phyloP scores from a whole-genome alignment of 1,140 invertebrate genomes.

The Drosophila setifemur region DNA sequence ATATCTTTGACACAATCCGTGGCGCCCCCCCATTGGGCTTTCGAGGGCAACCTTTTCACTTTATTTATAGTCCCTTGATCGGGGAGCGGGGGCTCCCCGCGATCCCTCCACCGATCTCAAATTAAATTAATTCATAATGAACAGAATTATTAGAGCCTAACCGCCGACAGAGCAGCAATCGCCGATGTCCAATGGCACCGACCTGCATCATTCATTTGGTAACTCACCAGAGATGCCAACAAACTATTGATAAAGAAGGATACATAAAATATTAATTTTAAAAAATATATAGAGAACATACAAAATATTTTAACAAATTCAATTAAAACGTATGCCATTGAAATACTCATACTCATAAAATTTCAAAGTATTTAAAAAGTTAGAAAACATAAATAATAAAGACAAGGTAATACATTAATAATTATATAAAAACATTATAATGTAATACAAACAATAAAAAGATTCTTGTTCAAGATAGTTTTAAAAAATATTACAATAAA shows the following conservation, averaged over 20 bases:
- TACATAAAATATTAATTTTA: background rate
- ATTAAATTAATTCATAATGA: constrained; percentile 80
- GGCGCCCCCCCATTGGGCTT: constrained; percentile 71
- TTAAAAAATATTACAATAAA: background rate
- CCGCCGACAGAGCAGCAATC: constrained; percentile 22
- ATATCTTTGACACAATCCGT: constrained; percentile 79
- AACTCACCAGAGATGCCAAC: constrained; percentile 40
- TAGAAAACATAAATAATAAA: too few relatives aligned
- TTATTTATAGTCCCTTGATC: constrained; percentile 1
- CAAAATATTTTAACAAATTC: too few relatives aligned
- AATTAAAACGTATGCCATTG: too few relatives aligned
- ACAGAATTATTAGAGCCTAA: constrained; percentile 73
- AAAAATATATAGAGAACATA: background rate
- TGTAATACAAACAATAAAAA: too few relatives aligned
- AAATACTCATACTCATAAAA: too few relatives aligned
- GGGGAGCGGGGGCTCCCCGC: background rate
- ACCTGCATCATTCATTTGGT: constrained; percentile 17
- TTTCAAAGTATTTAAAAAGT: too few relatives aligned
- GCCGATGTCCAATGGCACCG: constrained; percentile 7
- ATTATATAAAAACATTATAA: too few relatives aligned
- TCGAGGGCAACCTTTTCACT: constrained; percentile 72
- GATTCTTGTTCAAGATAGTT: too few relatives aligned
- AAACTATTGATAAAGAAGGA: background rate
- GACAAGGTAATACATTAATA: too few relatives aligned
- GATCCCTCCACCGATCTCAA: constrained; percentile 38